Conservation (phyloP, 2,888 invertebrate species). For the Timandra comae region DNA sequence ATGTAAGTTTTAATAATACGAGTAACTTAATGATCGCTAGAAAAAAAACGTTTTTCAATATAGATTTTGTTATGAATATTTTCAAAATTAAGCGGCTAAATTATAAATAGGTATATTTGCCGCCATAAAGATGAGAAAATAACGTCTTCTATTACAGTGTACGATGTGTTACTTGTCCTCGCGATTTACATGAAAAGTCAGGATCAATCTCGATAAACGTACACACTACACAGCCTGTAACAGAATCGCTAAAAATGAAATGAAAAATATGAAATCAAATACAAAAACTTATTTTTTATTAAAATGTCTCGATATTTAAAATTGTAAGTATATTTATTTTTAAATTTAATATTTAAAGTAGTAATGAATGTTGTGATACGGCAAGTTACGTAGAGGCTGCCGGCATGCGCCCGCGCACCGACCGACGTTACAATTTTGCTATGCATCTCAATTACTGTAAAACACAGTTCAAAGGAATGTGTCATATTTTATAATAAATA, state of each 20-base stretch:
- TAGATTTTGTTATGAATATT: too few species aligned
- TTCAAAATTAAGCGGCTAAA: too few species aligned
- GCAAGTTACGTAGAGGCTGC: conserved; percentile 5
- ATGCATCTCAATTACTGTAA: conserved; percentile 72
- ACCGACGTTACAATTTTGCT: conserved; percentile 57
- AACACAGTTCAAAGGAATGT: conserved; percentile 75
- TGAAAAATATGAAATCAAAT: neutral
- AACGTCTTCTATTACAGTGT: too few species aligned
- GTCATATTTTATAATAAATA: conserved; percentile 78
- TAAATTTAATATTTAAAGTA: conserved; percentile 26
- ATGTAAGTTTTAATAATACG: too few species aligned
- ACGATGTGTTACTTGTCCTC: too few species aligned
- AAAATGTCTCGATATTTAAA: neutral
- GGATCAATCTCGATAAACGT: too few species aligned
- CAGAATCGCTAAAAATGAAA: neutral
- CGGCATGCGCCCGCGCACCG: conserved; percentile 33
- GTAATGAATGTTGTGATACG: conserved; percentile 54
- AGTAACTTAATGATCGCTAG: too few species aligned
- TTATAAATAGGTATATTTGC: too few species aligned
- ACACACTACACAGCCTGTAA: too few species aligned
- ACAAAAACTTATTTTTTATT: neutral
- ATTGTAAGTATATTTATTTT: conserved; percentile 13
- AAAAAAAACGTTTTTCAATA: too few species aligned
- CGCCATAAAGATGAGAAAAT: too few species aligned
- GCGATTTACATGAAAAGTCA: too few species aligned